A percentile compares a stretch with the other conserved stretches of the same genome.
Evolutionary conservation across 1,140 invertebrate species (phyloP).

Genomic region (Drosophila pectinifera): DNA sequence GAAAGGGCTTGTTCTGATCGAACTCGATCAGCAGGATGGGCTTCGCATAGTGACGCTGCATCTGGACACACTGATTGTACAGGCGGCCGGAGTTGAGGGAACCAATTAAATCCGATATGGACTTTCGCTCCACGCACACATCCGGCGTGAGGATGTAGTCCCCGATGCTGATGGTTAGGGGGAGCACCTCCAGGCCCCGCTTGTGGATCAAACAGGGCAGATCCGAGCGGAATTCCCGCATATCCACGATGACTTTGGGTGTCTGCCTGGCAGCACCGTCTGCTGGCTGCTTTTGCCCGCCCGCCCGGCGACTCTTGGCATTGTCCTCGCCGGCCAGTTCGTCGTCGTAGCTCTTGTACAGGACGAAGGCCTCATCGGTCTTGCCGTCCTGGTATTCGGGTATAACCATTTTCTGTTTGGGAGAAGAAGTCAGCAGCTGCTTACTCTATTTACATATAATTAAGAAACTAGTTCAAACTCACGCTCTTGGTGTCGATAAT

Average conservation of each 20-base stretch:
- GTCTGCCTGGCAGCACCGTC: constrained; percentile 69
- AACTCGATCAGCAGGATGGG: constrained; percentile 98
- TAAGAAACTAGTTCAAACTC: constrained; percentile 66
- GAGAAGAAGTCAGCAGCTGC: constrained; percentile 20
- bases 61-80: constrained; percentile 96
- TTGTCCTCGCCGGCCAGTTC: constrained; percentile 69
- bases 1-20: constrained; percentile 96
- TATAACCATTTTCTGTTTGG: constrained; percentile 93
- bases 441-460: neutral
- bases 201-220: constrained; percentile 97
- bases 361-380: constrained; percentile 89
- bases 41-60: constrained; percentile 94
- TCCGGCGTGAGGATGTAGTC: constrained; percentile 99
- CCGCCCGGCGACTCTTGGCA: constrained; percentile 89
- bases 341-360: constrained; percentile 85
- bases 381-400: constrained; percentile 96
- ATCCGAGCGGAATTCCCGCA: constrained; percentile 99
- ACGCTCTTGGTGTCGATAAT: constrained; percentile 96
- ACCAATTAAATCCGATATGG: constrained; percentile 98
- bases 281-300: constrained; percentile 75
- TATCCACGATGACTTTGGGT: constrained; percentile 95
- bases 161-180: constrained; percentile 95
- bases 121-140: constrained; percentile 98
- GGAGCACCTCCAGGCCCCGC: constrained; percentile 96
- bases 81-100: constrained; percentile 97